Evolutionary conservation across 2,797 vertebrate species (phyloP), one percentile per base, ranked within the genome.

Genomic region (Myioborus miniatus): DNA sequence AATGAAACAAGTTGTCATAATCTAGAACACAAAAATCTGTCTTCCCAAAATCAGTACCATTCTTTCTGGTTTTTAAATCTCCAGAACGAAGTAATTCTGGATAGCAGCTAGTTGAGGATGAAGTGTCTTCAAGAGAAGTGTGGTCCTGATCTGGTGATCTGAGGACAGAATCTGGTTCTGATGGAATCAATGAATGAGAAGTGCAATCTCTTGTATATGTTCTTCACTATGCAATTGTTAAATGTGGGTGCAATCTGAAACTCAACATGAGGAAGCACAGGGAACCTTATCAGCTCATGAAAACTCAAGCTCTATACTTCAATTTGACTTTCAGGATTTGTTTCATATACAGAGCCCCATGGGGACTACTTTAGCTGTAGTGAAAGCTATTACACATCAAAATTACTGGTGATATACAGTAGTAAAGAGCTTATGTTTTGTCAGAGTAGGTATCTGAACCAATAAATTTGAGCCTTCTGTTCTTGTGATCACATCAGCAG

Each of bases 1-100:
- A 65, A 46, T 0, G 1, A 36, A 63, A 59, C 3, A 2, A 1
- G 2, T 50, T 84, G 21, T 55, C 17, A 26, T 34, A 43, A 59
- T 71, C 15, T 39, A 49, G 71, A 75, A 4, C 14, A 49, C 11
- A 11, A 58, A 68, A 78, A 29, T 2, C 11, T 39, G 15, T 4
- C 6, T 32, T 6, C 20, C 3, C 1, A 37, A 72, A 82, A 32
- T 21, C 8, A 30, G 2, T 60, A 14, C 15, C 7, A 47, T 14
- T 67, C 5, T 68, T 27, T 36, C n/a, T 23, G 22, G 34, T 36
- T 36, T 41, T 47, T 76, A n/a, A 90, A 76, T 65, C 5, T 11
- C 4, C 5, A 30, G 60, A 79, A 39, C 4, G 20, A 30, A 58
- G 3, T 55, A 0, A 65, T 65, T 80, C 29, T 14, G 27, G 24